phyloP scores from a whole-genome alignment of 2,113 vertebrate species.

The Ptilonorhynchus violaceus region DNA sequence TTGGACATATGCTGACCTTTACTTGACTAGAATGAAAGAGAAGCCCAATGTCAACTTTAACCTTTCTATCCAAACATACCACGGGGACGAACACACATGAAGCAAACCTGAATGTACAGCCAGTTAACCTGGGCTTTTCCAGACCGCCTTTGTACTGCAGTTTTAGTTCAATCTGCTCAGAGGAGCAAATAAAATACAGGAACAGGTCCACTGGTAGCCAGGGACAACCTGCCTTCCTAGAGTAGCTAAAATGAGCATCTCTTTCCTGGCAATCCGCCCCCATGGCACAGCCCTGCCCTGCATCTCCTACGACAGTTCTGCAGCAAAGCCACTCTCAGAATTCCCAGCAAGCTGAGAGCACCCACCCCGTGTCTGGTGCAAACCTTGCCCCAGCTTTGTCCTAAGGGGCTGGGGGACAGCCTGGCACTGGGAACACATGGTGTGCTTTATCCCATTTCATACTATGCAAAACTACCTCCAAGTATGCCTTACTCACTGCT shows the following conservation, averaged over 20 bases:
- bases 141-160: neutral
- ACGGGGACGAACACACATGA: neutral
- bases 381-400: neutral
- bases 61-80: neutral
- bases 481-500: neutral
- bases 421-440: neutral
- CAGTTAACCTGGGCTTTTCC: neutral
- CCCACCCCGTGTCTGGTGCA: rapidly evolving
- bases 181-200: neutral
- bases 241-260: neutral
- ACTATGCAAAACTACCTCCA: neutral
- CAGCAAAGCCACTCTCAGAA: neutral
- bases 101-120: neutral
- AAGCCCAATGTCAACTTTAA: slow-evolving; percentile 27
- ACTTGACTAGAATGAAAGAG: neutral
- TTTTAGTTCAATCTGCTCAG: neutral
- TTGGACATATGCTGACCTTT: slow-evolving; percentile 10
- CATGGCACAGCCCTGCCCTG: neutral
- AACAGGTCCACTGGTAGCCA: neutral
- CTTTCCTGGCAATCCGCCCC: neutral
- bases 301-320: neutral
- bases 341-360: neutral
- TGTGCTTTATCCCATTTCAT: neutral
- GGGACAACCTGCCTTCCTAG: neutral
- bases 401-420: neutral